A percentile compares a stretch with the other conserved stretches of the same genome.
Evolutionary conservation across 2,888 invertebrate species (phyloP).

Genomic region (Protonemura montana): DNA sequence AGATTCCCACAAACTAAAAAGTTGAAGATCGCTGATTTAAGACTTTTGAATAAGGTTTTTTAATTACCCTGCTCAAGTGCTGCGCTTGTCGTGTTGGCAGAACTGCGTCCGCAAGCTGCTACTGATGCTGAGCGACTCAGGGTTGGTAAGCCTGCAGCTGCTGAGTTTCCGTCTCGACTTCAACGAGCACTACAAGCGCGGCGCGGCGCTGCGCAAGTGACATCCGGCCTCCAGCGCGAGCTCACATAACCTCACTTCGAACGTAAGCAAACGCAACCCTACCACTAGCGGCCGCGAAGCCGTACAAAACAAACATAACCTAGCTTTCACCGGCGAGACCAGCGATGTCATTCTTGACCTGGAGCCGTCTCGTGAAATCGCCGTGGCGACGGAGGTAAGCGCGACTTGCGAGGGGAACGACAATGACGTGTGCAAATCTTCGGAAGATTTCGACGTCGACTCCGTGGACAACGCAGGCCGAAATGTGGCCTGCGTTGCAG

Average conservation of each 20-base stretch:
- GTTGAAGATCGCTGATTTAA: too few relatives aligned
- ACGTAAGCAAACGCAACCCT: not conserved
- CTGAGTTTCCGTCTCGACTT: constrained; percentile 93
- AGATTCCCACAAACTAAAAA: too few relatives aligned
- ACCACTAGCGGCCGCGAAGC: not conserved
- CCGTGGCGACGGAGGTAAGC: too few relatives aligned
- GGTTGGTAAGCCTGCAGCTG: constrained; percentile 86
- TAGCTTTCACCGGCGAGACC: not conserved
- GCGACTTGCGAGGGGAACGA: too few relatives aligned
- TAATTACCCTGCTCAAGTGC: not conserved
- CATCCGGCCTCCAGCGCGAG: constrained; percentile 15
- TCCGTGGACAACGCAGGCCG: too few relatives aligned
- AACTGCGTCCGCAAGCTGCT: constrained; percentile 79
- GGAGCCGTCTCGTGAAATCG: too few relatives aligned
- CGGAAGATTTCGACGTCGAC: too few relatives aligned
- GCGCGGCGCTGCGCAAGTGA: constrained; percentile 58
- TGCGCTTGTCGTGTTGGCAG: not conserved
- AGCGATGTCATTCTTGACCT: too few relatives aligned
- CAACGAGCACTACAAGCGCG: constrained; percentile 90
- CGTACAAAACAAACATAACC: not conserved
- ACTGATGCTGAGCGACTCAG: constrained; percentile 80
- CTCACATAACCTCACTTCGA: not conserved
- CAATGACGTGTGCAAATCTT: too few relatives aligned
- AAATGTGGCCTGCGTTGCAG: too few relatives aligned
- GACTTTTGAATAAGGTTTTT: too few relatives aligned